Base-by-base conservation (phyloP, 2,113 vertebrate genomes). In the Pongo abelii region DNA sequence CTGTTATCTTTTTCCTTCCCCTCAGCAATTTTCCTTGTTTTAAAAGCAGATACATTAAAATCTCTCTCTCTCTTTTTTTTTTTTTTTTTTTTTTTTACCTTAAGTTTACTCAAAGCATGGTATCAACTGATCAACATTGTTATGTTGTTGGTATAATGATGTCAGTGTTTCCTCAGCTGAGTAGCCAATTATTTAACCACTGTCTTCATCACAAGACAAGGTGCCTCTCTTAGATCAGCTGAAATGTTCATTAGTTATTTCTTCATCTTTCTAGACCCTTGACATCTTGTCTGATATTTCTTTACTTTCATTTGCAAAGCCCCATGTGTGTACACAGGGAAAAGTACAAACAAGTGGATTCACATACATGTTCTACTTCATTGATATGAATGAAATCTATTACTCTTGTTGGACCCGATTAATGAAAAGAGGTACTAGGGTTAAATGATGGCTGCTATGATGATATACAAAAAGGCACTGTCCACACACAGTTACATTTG, bases 61-160 rank as follows among this genome's bases (percentile, higher is more conserved):
- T 55, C 18, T 55, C 52, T 55, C 18, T 55, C 52, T 55, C 61
- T 30, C 27, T 84, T 0, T 84, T 86, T 86, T 64, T 35, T 69
- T 67, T n/a, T 93, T 55, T 84, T 0, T 84, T 89, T 86, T 70
- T 35, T 69, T 67, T 93, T 55, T 88, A 95, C 61, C 35, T 81
- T 86, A 94, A 93, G 61, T 8, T 25, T 90, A 64, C 32, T 84
- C 22, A 94, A 86, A 93, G n/a, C 7, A 84, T 8, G 1, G 40
- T 50, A 40, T 9, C 23, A 93, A 95, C 1, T 88, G 70, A 97
- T 84, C 64, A 40, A 80, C 93, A 70, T 14, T 96, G 88, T 96
- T 72, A 91, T 72, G 50, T 89, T 86, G 72, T 59, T 92, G 87
- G 59, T 77, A 57, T 77, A 95, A 93, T 93, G 64, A 96, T 78